Evolutionary conservation across 2,113 vertebrate species (phyloP).

Genomic region (Laticauda laticaudata): DNA sequence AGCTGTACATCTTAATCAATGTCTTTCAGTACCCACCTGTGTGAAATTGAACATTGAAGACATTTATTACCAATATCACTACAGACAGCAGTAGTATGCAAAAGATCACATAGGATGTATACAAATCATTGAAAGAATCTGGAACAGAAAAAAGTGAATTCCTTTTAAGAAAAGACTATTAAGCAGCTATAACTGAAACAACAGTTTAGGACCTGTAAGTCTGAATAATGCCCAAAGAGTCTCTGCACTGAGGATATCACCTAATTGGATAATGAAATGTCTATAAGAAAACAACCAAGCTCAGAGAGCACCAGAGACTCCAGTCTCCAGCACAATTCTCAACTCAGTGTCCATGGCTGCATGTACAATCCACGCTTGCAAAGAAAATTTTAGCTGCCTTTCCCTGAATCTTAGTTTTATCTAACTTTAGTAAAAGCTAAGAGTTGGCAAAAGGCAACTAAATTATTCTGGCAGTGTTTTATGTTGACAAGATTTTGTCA

Average conservation of each 20-base stretch:
- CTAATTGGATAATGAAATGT: neutral
- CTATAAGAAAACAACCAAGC: neutral
- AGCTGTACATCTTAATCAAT: neutral
- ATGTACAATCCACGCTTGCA: neutral
- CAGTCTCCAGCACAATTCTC: neutral
- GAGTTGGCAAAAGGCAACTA: neutral
- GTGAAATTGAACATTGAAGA: constrained; percentile 88
- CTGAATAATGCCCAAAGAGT: neutral
- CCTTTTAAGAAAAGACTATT: neutral
- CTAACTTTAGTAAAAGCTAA: neutral
- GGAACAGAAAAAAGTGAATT: constrained; percentile 22
- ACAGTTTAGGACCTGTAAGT: neutral
- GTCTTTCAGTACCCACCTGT: constrained; percentile 75
- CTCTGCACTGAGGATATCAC: neutral
- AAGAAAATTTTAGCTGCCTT: neutral
- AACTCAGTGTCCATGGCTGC: neutral
- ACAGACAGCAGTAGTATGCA: constrained; percentile 80
- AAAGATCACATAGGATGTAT: constrained; percentile 77
- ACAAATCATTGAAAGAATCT: constrained; percentile 81
- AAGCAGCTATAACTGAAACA: neutral
- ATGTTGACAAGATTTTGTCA: neutral
- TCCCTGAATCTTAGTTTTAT: neutral
- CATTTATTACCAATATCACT: constrained; percentile 79
- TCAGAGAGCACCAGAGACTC: neutral
- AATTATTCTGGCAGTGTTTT: neutral